Base-by-base conservation (phyloP, 2,113 vertebrate species). In the Salminus brasiliensis region DNA sequence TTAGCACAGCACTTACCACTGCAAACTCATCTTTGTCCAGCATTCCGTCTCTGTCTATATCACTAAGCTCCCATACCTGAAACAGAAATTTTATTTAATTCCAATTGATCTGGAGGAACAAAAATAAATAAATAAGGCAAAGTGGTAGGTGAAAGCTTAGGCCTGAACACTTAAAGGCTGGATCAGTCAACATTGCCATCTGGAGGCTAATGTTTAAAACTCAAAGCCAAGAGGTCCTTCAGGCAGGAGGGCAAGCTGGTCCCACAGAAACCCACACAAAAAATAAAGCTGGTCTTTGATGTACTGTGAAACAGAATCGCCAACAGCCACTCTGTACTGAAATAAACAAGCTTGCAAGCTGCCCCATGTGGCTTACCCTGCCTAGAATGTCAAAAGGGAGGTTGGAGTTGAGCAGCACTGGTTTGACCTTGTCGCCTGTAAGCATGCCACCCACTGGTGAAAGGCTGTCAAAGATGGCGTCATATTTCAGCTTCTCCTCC, bases 11-110 rank as follows among this genome's bases (percentile, higher is more conserved):
- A 84, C 97, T 97, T 90, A 99, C 98, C 93, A 99, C 98, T 85
- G 97, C 95, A 95, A 99, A 99, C 80, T 99, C 98, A 89, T 99
- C 97, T 90, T 89, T 95, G 92, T 99, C 98, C 91, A 99, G 90
- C 94, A 97, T 97, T 87, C 98, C 98, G 88, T 99, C 98, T 71
- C 92, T 95, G 91, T 99, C 97, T 78, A 99, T 95, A 85, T 99
- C 98, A 88, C 98, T 99, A 83, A 98, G 89, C 79, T 99, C 98
- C 98, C 97, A 99, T 81, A 99, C 98, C 98, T 99, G 85, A 25
- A 93, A 88, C 49, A 81, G 11, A 65, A 1, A 23, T 53, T 71
- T 25, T 13, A 15, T 32, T 47, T 0, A 34, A 23, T 53, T 41
- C 7, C 11, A 23, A 41, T 47, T 69, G 34, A n/a, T 67, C n/a